These are phyloP conservation scores for Chironomus tentans DNA, from an alignment of 2,888 invertebrate genomes.

Conservation along the genomic window DNA sequence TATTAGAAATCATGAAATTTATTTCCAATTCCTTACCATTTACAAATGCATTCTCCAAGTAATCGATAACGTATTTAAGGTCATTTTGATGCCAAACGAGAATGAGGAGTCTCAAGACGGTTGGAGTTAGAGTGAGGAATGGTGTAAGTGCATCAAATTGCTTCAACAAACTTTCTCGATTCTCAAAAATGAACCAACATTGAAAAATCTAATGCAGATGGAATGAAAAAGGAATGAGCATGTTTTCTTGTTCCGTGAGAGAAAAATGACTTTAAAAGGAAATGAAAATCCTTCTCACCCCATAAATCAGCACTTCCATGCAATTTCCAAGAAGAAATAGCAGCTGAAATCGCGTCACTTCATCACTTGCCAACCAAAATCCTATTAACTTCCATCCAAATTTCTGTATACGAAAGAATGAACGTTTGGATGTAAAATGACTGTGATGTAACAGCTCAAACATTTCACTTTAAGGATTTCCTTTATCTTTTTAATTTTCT, in stretches of 20 bases:
- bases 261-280: no score
- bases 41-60: background rate
- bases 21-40: background rate
- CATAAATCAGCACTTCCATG: background rate
- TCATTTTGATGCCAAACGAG: background rate
- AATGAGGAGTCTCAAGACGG: background rate
- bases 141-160: background rate
- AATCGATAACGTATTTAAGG: background rate
- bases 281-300: background rate
- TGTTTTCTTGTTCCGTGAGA: no score
- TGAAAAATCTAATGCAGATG: slow-evolving; percentile 4
- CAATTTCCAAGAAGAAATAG: background rate
- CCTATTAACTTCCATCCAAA: background rate
- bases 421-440: no score
- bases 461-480: no score
- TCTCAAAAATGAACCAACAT: background rate
- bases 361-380: background rate
- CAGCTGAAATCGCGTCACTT: background rate
- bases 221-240: no score
- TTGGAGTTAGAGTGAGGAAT: background rate
- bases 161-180: background rate
- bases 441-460: no score
- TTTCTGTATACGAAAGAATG: background rate
- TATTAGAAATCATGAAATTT: background rate
- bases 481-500: no score